phyloP scores from a whole-genome alignment of 1,140 invertebrate genomes.

The Drosophila novamexicana region DNA sequence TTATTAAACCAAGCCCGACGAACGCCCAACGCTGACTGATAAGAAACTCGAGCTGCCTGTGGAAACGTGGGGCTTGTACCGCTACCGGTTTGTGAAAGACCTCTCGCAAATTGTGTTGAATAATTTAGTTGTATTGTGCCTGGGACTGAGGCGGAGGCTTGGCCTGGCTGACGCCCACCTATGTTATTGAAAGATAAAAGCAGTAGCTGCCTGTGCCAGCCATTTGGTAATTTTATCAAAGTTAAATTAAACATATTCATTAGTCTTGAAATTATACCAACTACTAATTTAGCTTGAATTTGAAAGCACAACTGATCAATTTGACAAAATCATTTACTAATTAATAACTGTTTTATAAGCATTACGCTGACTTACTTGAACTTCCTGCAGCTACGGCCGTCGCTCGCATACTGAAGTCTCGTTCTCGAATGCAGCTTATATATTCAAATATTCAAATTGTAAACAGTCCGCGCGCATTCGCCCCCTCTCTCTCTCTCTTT shows the following conservation, averaged over 20 bases:
- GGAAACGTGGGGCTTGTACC: neutral
- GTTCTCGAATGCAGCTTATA: constrained; percentile 15
- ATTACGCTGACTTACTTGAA: constrained; percentile 2
- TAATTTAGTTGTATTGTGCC: neutral
- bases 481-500: neutral
- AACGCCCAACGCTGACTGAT: constrained; percentile 56
- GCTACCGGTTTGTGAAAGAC: constrained; percentile 11
- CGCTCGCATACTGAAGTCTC: constrained; percentile 12
- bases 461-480: constrained; percentile 19
- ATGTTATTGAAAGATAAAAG: neutral
- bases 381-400: constrained; percentile 9
- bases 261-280: neutral
- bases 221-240: neutral
- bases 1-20: constrained; percentile 56
- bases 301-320: neutral
- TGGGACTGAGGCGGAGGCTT: neutral
- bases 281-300: neutral
- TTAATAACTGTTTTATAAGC: neutral
- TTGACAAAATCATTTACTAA: neutral
- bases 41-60: constrained; percentile 50
- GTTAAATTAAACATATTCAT: neutral
- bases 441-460: constrained; percentile 19
- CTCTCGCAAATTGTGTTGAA: constrained; percentile 10
- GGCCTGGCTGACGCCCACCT: neutral
- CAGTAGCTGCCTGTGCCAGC: neutral